Conservation (phyloP, 2,888 invertebrate genomes). For the Heterodera filipjevi region DNA sequence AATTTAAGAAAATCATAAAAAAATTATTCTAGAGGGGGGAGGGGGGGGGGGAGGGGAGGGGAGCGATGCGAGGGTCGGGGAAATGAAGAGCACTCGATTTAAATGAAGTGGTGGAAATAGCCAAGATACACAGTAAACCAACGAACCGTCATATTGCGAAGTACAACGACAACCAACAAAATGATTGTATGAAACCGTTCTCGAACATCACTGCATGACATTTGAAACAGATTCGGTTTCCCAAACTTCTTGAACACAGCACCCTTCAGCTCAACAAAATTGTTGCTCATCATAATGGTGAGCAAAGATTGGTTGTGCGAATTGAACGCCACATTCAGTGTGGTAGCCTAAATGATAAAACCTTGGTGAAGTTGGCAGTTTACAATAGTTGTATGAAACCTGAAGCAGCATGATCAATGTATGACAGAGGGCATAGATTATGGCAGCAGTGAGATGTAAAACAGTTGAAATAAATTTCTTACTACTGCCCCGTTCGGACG, state of each 20-base stretch:
- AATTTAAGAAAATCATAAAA: too few relatives aligned
- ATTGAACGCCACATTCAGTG: conserved; percentile 97
- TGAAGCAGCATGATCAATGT: conserved; percentile 80
- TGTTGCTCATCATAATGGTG: conserved; percentile 99
- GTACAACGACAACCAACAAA: conserved; percentile 85
- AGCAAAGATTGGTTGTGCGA: conserved; percentile 95
- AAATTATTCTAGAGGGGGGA: too few relatives aligned
- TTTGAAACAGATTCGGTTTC: conserved; percentile 90
- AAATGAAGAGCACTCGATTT: too few relatives aligned
- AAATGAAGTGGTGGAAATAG: too few relatives aligned
- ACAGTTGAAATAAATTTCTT: conserved; percentile 73
- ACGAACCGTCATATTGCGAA: conserved; percentile 86
- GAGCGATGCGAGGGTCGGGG: too few relatives aligned
- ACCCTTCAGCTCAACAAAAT: conserved; percentile 97
- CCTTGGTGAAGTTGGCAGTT: background rate
- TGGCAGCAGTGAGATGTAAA: conserved; percentile 86
- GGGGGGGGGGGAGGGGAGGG: too few relatives aligned
- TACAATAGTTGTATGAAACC: too few relatives aligned
- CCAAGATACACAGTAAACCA: too few relatives aligned
- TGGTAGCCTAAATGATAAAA: conserved; percentile 82
- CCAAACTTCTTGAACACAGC: conserved; percentile 99
- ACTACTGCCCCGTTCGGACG: conserved; percentile 79
- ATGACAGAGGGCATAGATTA: conserved; percentile 76
- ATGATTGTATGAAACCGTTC: conserved; percentile 92
- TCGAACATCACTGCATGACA: conserved; percentile 75